Conservation (phyloP, 2,113 vertebrate genomes). For the Tauraco erythrolophus region DNA sequence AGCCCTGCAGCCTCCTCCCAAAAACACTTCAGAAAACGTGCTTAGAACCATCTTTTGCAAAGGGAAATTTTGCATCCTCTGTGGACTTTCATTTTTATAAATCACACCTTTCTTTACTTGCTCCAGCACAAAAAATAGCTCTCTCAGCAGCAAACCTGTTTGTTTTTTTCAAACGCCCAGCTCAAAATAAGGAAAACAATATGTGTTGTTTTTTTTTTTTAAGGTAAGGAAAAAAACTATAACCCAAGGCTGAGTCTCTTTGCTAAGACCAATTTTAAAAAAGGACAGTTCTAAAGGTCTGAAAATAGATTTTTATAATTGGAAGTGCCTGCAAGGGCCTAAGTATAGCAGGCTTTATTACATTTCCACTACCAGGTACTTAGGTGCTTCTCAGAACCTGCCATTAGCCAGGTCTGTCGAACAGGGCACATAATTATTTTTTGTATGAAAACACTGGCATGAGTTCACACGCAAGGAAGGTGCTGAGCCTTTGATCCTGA, state of each 20-base stretch:
- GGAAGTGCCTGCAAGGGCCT: constrained; percentile 42
- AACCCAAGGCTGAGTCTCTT: constrained; percentile 3
- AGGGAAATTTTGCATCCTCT: not conserved
- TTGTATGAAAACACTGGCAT: constrained; percentile 33
- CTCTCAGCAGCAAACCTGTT: constrained; percentile 10
- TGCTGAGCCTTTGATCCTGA: constrained; percentile 34
- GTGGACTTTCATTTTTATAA: constrained; percentile 28
- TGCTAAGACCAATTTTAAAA: constrained; percentile 17
- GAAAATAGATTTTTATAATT: constrained; percentile 62
- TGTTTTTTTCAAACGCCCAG: not conserved
- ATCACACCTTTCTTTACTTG: constrained; percentile 25
- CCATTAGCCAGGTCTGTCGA: constrained; percentile 56
- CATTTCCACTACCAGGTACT: constrained; percentile 49
- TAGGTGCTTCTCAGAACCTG: constrained; percentile 63
- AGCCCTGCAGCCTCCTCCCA: not conserved
- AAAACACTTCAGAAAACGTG: not conserved
- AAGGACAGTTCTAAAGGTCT: not conserved
- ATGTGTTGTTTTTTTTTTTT: fast-evolving
- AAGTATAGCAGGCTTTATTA: constrained; percentile 57
- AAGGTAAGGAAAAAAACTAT: not conserved
- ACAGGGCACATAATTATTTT: constrained; percentile 22
- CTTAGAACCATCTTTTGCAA: not conserved
- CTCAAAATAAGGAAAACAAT: constrained; percentile 53
- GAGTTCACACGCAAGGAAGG: constrained; percentile 36
- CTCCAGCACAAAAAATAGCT: constrained; percentile 29